Evolutionary conservation across 2,797 vertebrate species (phyloP).

Genomic region (Champsocephalus esox): DNA sequence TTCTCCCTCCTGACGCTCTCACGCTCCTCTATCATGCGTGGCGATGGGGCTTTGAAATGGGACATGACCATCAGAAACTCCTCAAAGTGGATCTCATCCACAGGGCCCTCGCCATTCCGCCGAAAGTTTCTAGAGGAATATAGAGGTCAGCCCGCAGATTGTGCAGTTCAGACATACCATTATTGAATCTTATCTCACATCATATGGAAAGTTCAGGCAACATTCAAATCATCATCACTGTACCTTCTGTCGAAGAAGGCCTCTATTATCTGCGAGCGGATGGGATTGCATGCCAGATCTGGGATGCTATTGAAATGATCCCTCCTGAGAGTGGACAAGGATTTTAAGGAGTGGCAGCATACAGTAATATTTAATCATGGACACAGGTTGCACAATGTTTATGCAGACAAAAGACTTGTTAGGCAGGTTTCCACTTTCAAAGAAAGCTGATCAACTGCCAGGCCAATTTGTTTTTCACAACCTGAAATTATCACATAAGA

Average conservation of each 20-base stretch:
- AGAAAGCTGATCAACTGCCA: neutral
- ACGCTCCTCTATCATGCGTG: constrained; percentile 86
- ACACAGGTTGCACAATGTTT: neutral
- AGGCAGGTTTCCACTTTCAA: constrained; percentile 40
- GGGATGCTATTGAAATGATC: constrained; percentile 88
- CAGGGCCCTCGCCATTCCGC: constrained; percentile 75
- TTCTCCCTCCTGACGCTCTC: constrained; percentile 89
- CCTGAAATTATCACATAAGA: neutral
- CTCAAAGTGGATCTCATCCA: constrained; percentile 92
- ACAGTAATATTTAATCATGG: neutral
- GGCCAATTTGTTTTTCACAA: neutral
- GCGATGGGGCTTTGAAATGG: constrained; percentile 91
- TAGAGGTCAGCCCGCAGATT: neutral
- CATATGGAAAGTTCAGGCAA: neutral
- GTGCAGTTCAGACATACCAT: neutral
- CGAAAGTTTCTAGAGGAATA: constrained; percentile 86
- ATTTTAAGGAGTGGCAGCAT: constrained; percentile 22
- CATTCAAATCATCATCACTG: neutral
- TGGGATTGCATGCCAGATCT: constrained; percentile 92
- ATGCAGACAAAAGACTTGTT: constrained; percentile 33
- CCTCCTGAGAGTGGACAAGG: constrained; percentile 77
- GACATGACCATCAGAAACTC: constrained; percentile 96
- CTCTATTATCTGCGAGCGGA: constrained; percentile 89
- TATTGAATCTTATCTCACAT: neutral
- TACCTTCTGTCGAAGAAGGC: constrained; percentile 96